A percentile compares a stretch with the other conserved stretches of the same genome.
phyloP scores from a whole-genome alignment of 2,888 invertebrate genomes.

The Brachycybe producta region DNA sequence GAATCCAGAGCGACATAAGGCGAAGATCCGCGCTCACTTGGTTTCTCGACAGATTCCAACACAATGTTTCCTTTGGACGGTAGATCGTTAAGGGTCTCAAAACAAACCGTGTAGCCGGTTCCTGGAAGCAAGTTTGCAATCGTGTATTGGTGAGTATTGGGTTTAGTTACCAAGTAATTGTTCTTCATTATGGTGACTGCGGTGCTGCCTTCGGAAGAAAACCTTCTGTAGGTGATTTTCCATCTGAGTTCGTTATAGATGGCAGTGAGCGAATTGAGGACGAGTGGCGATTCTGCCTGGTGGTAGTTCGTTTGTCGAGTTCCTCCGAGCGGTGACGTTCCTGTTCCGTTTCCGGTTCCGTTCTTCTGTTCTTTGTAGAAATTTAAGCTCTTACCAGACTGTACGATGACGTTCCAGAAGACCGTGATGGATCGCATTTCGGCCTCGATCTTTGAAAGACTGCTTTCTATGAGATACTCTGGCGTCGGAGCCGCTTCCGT shows the following conservation, averaged over 20 bases:
- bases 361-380: conserved; percentile 7
- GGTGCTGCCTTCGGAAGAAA: conserved; percentile 11
- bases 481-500: conserved; percentile 8
- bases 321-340: background rate
- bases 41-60: background rate
- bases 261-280: conserved; percentile 14
- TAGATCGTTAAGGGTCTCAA: conserved; percentile 16
- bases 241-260: conserved; percentile 14
- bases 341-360: background rate
- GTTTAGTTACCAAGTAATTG: conserved; percentile 15
- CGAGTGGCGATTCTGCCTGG: conserved; percentile 14
- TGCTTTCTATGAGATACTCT: conserved; percentile 15
- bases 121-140: conserved; percentile 13
- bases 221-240: conserved; percentile 15
- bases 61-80: background rate
- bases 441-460: conserved; percentile 8
- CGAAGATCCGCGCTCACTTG: background rate
- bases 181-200: conserved; percentile 17
- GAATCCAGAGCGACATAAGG: conserved; percentile 9
- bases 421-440: conserved; percentile 14
- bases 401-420: conserved; percentile 17
- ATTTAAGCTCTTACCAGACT: conserved; percentile 4
- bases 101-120: conserved; percentile 19
- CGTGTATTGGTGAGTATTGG: conserved; percentile 16
- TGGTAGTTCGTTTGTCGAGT: background rate